These are phyloP conservation scores for Rhinoderma darwinii DNA, from an alignment of 2,113 vertebrate genomes.

Conservation along the genomic window DNA sequence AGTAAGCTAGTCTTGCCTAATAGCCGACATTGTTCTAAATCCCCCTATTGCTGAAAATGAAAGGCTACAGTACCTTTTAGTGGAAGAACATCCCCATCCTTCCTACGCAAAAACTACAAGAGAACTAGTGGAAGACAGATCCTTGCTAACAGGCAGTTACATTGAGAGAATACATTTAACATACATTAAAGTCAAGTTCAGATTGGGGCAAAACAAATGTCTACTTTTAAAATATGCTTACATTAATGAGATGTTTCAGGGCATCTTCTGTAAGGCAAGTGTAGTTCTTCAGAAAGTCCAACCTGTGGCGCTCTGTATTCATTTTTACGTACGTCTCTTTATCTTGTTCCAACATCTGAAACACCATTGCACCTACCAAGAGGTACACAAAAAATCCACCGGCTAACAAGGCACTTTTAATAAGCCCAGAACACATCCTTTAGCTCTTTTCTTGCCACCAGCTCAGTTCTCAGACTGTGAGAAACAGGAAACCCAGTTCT, in stretches of 20 bases:
- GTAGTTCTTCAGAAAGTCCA: slow-evolving; percentile 69
- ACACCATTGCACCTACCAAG: slow-evolving; percentile 67
- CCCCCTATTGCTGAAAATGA: background rate
- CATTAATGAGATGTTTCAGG: slow-evolving; percentile 71
- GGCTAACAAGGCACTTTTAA: slow-evolving; percentile 35
- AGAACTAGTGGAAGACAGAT: background rate
- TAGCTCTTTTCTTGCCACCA: background rate
- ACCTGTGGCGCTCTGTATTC: slow-evolving; percentile 64
- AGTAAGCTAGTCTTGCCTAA: too few species aligned
- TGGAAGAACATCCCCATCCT: background rate
- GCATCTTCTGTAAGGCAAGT: slow-evolving; percentile 59
- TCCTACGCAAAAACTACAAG: background rate
- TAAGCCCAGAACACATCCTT: background rate
- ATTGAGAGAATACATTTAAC: background rate
- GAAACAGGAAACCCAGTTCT: slow-evolving; percentile 24
- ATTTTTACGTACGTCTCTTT: slow-evolving; percentile 65
- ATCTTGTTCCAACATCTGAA: slow-evolving; percentile 68
- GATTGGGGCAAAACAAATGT: too few species aligned
- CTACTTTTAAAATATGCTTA: slow-evolving; percentile 60
- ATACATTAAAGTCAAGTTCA: too few species aligned
- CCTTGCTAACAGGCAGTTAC: background rate
- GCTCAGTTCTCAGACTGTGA: background rate
- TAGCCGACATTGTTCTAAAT: background rate
- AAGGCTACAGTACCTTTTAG: background rate
- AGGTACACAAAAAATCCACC: slow-evolving; percentile 64